Base-by-base conservation (phyloP, 2,888 invertebrate species). In the Amphipyra tragopoginis region DNA sequence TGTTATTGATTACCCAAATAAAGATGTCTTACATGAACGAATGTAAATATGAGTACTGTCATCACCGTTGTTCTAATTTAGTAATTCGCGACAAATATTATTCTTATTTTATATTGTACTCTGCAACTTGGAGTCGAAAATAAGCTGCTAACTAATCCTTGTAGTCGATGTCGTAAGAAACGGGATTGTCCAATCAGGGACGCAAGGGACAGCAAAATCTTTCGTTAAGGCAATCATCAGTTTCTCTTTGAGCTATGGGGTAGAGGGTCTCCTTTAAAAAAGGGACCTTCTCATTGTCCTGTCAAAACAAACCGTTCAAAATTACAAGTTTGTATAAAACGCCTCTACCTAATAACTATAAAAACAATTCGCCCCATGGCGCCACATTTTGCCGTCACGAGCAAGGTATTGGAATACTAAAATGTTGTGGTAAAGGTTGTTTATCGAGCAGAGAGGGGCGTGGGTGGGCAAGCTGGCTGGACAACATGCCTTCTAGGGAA, bases 401-500 rank as follows among this genome's bases (percentile, higher is more conserved):
- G 75, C 79, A 70, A 83, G 79, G 79, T 80, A 85, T 84, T 83
- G 82, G 80, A 85, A 85, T 81, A 86, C 85, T 83, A 82, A 85
- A 82, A 79, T 77, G 79, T 78, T 78, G 80, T 81, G 75, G 77
- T 80, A 80, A 77, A 75, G 80, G 85, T 82, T 86, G 83, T 86
- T 87, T 85, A 78, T 83, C 75, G 85, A 79, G 76, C 51, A 49
- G 78, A 82, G 82, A 70, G 81, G 81, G 85, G 86, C 87, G 92
- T 91, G 89, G 90, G 91, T 84, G 90, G 87, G 68, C 66, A 52
- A 79, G 85, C 86, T 82, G 80, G 80, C 82, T 74, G 77, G 85
- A 80, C 91, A 78, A 88, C 88, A 80, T 87, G 84, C 94, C 93
- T 86, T 94, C 75, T 93, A 93, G 86, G 93, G 94, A 91, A 93